Evolutionary conservation across 2,113 vertebrate genomes (phyloP).

Genomic region (Tragelaphus scriptus): DNA sequence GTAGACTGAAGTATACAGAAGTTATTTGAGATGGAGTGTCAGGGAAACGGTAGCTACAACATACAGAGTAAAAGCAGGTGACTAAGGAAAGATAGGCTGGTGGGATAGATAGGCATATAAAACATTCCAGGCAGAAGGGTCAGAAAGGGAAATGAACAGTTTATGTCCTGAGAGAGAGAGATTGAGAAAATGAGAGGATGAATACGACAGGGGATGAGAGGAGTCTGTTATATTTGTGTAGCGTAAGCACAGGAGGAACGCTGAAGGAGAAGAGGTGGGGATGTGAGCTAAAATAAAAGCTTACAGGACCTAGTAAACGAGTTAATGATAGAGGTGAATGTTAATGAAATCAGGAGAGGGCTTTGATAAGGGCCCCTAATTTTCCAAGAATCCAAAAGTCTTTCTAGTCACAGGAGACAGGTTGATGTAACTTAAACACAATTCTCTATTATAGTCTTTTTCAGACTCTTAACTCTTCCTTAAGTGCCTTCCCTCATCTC

Average conservation of each 20-base stretch:
- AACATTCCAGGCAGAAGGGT: not conserved
- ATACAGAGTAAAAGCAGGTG: not conserved
- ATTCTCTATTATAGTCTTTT: not conserved
- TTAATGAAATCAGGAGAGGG: not conserved
- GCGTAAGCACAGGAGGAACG: not conserved
- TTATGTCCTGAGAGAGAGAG: not conserved
- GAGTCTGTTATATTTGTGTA: not conserved
- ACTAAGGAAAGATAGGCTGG: not conserved
- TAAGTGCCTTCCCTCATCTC: too few species aligned
- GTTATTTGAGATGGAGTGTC: not conserved
- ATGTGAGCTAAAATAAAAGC: not conserved
- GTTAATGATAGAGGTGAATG: not conserved
- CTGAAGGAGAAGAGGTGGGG: not conserved
- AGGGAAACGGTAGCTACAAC: not conserved
- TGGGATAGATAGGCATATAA: not conserved
- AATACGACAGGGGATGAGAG: too few species aligned
- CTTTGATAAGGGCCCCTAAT: not conserved
- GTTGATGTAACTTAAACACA: not conserved
- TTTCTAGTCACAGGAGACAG: not conserved
- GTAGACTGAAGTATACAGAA: not conserved
- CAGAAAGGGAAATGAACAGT: not conserved
- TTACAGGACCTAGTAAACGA: not conserved
- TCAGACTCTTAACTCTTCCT: not conserved
- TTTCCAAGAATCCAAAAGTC: not conserved
- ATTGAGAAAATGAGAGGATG: not conserved